Evolutionary conservation across 2,888 invertebrate species (phyloP).

Genomic region (Argynnis bischoffii): DNA sequence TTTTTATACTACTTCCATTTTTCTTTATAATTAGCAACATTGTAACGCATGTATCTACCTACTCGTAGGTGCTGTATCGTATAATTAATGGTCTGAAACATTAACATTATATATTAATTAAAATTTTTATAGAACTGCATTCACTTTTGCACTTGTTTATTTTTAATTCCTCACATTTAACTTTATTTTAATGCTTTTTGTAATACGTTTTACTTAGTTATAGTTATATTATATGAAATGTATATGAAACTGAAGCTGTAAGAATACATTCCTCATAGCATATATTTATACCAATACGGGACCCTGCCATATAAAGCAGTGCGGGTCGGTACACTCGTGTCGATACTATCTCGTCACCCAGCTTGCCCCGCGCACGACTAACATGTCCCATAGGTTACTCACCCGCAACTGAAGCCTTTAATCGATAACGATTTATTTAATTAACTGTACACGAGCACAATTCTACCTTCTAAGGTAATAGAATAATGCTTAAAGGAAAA

Average conservation of each 20-base stretch:
- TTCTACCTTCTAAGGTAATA: slow-evolving; percentile 38
- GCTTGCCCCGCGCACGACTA: slow-evolving; percentile 62
- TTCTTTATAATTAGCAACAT: slow-evolving; percentile 11
- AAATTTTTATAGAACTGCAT: slow-evolving; percentile 13
- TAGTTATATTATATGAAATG: slow-evolving; percentile 1
- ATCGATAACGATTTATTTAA: slow-evolving; percentile 47
- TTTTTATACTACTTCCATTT: slow-evolving; percentile 18
- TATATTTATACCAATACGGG: slow-evolving; percentile 34
- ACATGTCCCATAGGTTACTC: slow-evolving; percentile 46
- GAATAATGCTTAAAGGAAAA: slow-evolving; percentile 34
- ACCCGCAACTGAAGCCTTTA: slow-evolving; percentile 43
- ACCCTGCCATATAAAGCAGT: slow-evolving; percentile 43
- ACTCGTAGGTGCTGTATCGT: not conserved
- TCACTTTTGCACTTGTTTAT: slow-evolving; percentile 7
- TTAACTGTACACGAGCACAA: slow-evolving; percentile 46
- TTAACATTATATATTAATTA: slow-evolving; percentile 9
- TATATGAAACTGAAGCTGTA: slow-evolving; percentile 13
- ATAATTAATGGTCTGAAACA: not conserved
- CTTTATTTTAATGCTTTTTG: not conserved
- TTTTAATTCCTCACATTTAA: not conserved
- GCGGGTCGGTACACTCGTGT: slow-evolving; percentile 49
- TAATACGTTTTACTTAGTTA: not conserved
- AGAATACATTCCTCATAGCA: slow-evolving; percentile 32
- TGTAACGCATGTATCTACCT: not conserved
- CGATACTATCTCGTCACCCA: slow-evolving; percentile 70